These are phyloP conservation scores for Gallinago solitaria DNA, from an alignment of 2,797 vertebrate genomes.

Conservation along the genomic window DNA sequence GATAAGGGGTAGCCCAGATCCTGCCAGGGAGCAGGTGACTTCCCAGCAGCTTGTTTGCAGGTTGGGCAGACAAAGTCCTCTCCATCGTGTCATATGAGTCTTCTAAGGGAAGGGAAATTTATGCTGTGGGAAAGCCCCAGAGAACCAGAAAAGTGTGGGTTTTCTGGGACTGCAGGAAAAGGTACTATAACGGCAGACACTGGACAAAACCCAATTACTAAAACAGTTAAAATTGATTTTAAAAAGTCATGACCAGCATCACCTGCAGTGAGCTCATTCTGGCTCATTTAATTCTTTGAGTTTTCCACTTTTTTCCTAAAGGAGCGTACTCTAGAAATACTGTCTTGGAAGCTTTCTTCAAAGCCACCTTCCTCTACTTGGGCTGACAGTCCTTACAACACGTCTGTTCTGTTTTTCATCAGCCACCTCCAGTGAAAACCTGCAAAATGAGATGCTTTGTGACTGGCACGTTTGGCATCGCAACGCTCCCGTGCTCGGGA, in stretches of 20 bases:
- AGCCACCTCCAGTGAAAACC: neutral
- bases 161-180: neutral
- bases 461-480: neutral
- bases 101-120: neutral
- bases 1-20: neutral
- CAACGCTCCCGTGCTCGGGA: neutral
- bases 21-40: neutral
- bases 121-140: neutral
- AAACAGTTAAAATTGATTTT: neutral
- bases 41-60: neutral
- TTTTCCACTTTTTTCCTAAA: neutral
- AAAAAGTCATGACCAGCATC: neutral
- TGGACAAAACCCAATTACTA: neutral
- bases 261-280: neutral
- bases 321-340: neutral
- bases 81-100: accelerated
- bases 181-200: neutral
- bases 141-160: neutral
- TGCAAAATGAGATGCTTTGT: neutral
- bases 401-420: neutral
- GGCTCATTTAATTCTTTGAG: neutral
- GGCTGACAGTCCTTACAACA: neutral
- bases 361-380: neutral
- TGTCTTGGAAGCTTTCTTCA: neutral
- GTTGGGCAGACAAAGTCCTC: neutral